Evolutionary conservation across 2,113 vertebrate genomes (phyloP), one percentile per base, ranked within the genome.

Genomic region (Nycticryphes semicollaris): DNA sequence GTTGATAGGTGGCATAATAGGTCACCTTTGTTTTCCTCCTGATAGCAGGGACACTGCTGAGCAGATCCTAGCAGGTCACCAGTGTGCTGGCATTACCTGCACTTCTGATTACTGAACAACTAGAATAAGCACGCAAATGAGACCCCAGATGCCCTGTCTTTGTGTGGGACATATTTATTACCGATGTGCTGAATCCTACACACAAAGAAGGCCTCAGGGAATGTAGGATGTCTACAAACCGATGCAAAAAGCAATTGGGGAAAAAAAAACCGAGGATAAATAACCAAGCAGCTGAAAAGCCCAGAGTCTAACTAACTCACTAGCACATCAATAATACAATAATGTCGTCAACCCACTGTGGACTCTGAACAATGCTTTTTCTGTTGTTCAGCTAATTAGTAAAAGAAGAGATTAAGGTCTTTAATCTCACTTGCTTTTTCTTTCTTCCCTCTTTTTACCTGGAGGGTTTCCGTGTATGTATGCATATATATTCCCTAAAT

Each of bases 341-440:
- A 96, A 95, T 51, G 64, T 86, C 86, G 14, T 95, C 80, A 96
- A 84, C 67, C 93, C 57, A 62, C 89, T 76, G 72, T 24, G 89
- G 92, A 90, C 63, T 59, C 81, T 10, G 50, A 93, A 96, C 56
- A 90, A 93, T 83, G 83, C n/a, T 62, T 86, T 95, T 93, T 91
- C 89, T 92, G 77, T 94, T 93, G 70, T 94, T 95, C 89, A 93
- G 85, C 94, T 97, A 97, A 98, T 98, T 96, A 96, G 93, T 79
- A 94, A 97, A 93, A 94, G 31, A 81, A 88, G 87, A 98, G 87
- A 97, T 96, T 94, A 96, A 96, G 64, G 85, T 89, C 66, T 97
- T 98, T 94, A 94, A 96, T 97, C 92, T 96, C 25, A 62, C 70
- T 84, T 67, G 7, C 39, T 92, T 84, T 76, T 39, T 87, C 56